These are phyloP conservation scores for Spermophilus dauricus DNA, from an alignment of 2,113 vertebrate species.

Conservation along the genomic window DNA sequence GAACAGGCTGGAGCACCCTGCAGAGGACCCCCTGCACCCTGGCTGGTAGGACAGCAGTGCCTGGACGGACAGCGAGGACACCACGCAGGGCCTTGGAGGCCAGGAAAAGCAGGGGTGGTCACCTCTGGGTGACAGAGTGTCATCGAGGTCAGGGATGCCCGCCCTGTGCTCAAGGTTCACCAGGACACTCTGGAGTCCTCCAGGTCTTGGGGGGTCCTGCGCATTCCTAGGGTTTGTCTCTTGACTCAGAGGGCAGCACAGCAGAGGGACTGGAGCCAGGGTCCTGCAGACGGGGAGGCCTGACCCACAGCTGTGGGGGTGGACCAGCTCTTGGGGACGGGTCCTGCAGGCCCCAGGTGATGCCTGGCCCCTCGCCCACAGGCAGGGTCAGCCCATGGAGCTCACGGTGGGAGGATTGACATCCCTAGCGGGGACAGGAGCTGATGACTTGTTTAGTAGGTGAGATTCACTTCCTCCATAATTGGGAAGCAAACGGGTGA, in stretches of 20 bases:
- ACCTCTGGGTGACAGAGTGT: rapidly evolving
- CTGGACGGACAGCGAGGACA: rapidly evolving
- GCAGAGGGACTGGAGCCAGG: rapidly evolving
- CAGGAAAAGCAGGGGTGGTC: neutral
- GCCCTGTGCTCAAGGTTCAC: rapidly evolving
- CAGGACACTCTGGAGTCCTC: rapidly evolving
- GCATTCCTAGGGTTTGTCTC: rapidly evolving
- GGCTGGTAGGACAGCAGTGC: no score
- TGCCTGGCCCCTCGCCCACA: rapidly evolving
- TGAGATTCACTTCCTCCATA: conserved; percentile 65
- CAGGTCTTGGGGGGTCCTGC: rapidly evolving
- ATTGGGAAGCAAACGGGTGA: conserved; percentile 76
- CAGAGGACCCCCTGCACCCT: rapidly evolving
- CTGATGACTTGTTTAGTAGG: conserved; percentile 47
- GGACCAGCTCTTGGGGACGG: rapidly evolving
- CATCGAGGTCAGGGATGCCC: rapidly evolving
- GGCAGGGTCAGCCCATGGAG: neutral
- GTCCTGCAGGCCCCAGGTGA: rapidly evolving
- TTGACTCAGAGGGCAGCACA: no score
- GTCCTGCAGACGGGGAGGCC: neutral
- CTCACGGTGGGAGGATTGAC: neutral
- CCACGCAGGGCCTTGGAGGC: rapidly evolving
- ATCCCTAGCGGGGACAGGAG: neutral
- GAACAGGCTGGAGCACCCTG: neutral
- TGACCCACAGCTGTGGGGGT: rapidly evolving